phyloP scores from a whole-genome alignment of 2,888 invertebrate genomes.

The Ichneumoninae sp. region DNA sequence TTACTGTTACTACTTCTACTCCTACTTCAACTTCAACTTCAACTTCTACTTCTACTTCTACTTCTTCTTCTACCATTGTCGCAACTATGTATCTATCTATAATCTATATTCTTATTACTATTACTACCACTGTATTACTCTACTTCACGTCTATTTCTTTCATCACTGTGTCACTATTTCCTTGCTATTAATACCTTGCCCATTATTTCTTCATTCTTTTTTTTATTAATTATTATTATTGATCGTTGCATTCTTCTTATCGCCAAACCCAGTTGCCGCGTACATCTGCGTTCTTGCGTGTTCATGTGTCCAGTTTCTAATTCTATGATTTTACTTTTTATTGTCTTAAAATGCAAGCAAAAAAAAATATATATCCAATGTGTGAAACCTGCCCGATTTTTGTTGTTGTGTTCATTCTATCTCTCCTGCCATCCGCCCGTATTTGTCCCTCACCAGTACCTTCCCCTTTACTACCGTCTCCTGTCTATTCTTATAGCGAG shows the following conservation, averaged over 20 bases:
- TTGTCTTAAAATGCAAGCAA: conserved; percentile 67
- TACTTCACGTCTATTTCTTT: conserved; percentile 38
- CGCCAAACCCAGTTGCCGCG: conserved; percentile 42
- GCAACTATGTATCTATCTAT: conserved; percentile 58
- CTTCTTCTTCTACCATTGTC: conserved; percentile 57
- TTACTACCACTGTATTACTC: conserved; percentile 55
- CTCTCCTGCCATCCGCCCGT: conserved; percentile 54
- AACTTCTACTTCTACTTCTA: conserved; percentile 65
- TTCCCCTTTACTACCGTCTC: conserved; percentile 7
- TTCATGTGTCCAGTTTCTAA: conserved; percentile 64
- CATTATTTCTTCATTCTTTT: conserved; percentile 43
- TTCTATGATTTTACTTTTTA: conserved; percentile 64
- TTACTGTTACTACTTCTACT: conserved; percentile 35
- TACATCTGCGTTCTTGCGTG: conserved; percentile 58
- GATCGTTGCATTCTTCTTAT: conserved; percentile 31
- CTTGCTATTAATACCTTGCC: conserved; percentile 40
- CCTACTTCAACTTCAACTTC: conserved; percentile 58
- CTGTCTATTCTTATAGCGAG: conserved; percentile 5
- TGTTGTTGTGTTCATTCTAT: conserved; percentile 76
- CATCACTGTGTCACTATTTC: conserved; percentile 38
- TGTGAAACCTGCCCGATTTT: conserved; percentile 77
- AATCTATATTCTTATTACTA: conserved; percentile 59
- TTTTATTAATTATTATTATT: conserved; percentile 24
- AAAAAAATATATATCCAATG: conserved; percentile 74
- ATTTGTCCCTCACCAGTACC: conserved; percentile 42